phyloP scores from a whole-genome alignment of 2,888 invertebrate genomes.

The Salpingus planirostris region DNA sequence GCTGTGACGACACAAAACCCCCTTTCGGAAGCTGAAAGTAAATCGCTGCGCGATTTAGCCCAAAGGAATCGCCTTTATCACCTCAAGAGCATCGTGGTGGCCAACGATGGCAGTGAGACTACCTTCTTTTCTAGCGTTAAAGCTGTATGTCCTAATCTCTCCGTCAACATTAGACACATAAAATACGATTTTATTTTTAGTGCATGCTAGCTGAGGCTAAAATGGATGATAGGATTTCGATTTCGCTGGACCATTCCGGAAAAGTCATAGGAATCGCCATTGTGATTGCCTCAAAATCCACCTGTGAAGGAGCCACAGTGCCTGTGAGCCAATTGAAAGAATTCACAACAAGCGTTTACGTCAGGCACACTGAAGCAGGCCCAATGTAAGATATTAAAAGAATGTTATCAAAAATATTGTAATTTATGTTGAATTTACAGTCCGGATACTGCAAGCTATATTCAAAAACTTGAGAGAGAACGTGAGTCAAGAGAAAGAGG shows the following conservation, averaged over 20 bases:
- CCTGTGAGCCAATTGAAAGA: slow-evolving; percentile 41
- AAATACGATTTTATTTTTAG: slow-evolving; percentile 43
- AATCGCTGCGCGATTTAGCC: slow-evolving; percentile 52
- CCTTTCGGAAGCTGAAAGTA: slow-evolving; percentile 48
- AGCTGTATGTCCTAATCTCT: too few species aligned
- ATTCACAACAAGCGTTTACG: slow-evolving; percentile 69
- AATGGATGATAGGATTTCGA: slow-evolving; percentile 67
- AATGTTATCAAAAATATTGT: slow-evolving; percentile 6
- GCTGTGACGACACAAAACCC: slow-evolving; percentile 54
- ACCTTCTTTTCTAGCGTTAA: slow-evolving; percentile 71
- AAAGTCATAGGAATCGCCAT: slow-evolving; percentile 63
- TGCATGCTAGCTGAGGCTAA: slow-evolving; percentile 67
- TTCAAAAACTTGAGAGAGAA: slow-evolving; percentile 88
- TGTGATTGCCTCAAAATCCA: slow-evolving; percentile 44
- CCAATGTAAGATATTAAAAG: slow-evolving; percentile 57
- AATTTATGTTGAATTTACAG: slow-evolving; percentile 38
- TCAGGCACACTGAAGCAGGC: slow-evolving; percentile 72
- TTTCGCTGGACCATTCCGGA: slow-evolving; percentile 72
- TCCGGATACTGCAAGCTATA: slow-evolving; percentile 92
- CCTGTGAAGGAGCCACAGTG: slow-evolving; percentile 42
- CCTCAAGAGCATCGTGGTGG: slow-evolving; percentile 57
- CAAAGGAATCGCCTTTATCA: slow-evolving; percentile 65
- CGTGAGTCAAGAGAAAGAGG: slow-evolving; percentile 81
- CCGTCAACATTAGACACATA: too few species aligned
- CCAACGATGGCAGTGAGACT: slow-evolving; percentile 56